A percentile compares a stretch with the other conserved stretches of the same genome.
Conservation (phyloP, 2,113 vertebrate species). For the Corythaixoides concolor region DNA sequence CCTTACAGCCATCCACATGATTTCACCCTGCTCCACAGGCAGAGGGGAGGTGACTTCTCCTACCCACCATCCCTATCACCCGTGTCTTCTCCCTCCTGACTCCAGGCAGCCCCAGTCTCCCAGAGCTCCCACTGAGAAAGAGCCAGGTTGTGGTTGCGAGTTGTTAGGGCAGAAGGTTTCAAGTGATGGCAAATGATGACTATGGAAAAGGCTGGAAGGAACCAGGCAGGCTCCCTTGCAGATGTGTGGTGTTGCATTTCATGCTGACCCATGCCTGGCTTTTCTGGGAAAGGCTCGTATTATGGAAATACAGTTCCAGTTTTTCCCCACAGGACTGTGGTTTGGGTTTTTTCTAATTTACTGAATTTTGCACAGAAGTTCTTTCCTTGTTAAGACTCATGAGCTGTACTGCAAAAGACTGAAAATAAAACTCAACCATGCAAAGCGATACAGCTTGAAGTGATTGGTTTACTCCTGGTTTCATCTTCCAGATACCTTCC, state of each 20-base stretch:
- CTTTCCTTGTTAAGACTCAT: background rate
- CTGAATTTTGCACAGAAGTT: background rate
- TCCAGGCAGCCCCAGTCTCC: background rate
- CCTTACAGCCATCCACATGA: rapidly evolving
- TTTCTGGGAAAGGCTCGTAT: background rate
- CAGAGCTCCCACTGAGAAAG: background rate
- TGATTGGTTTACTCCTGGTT: background rate
- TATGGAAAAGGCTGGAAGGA: background rate
- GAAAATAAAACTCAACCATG: background rate
- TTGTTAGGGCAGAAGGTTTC: background rate
- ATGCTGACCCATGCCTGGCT: background rate
- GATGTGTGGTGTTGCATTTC: background rate
- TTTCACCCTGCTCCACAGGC: background rate
- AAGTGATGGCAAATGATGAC: background rate
- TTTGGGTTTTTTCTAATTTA: background rate
- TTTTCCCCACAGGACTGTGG: background rate
- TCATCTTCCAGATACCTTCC: background rate
- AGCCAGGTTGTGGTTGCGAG: background rate
- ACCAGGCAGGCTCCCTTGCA: background rate
- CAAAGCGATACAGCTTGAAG: background rate
- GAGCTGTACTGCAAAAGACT: background rate
- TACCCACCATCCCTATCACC: background rate
- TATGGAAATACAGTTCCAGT: background rate
- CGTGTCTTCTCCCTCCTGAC: background rate
- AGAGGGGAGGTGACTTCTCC: background rate